Percentiles rank a stretch among this genome's conserved stretches.
Evolutionary conservation across 1,140 invertebrate species (phyloP).

Genomic region (fruit fly (Drosophila melanogaster)): DNA sequence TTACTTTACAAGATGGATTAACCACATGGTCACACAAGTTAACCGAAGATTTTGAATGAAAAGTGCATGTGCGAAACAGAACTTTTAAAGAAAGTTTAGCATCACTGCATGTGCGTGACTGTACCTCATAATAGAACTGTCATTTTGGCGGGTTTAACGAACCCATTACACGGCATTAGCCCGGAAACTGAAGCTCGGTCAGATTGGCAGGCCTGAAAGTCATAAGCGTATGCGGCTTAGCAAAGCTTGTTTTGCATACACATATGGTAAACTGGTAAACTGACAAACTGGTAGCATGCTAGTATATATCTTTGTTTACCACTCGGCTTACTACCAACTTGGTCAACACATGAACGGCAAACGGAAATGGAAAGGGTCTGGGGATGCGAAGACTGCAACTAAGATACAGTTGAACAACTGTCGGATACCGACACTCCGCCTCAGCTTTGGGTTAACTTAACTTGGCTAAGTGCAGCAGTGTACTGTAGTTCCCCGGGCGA

Average conservation of each 20-base stretch:
- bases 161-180: slow-evolving; percentile 61
- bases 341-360: slow-evolving; percentile 15
- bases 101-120: slow-evolving; percentile 2
- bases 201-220: slow-evolving; percentile 51
- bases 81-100: background rate
- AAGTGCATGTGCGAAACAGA: background rate
- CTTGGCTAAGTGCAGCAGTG: slow-evolving; percentile 52
- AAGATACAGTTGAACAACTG: slow-evolving; percentile 43
- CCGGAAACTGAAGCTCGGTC: slow-evolving; percentile 13
- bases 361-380: background rate
- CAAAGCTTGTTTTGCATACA: slow-evolving; percentile 13
- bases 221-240: slow-evolving; percentile 72
- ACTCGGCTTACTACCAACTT: slow-evolving; percentile 44
- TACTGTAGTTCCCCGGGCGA: background rate
- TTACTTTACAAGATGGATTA: no score
- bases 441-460: slow-evolving; percentile 27
- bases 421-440: slow-evolving; percentile 23
- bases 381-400: slow-evolving; percentile 19
- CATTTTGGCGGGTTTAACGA: slow-evolving; percentile 14
- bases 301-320: slow-evolving; percentile 38
- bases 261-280: slow-evolving; percentile 31
- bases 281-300: slow-evolving; percentile 5
- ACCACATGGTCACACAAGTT: no score
- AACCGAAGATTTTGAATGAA: background rate
- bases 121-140: background rate